Evolutionary conservation across 2,113 vertebrate genomes (phyloP), one percentile per base, ranked within the genome.

Genomic region (Malurus cyaneus): DNA sequence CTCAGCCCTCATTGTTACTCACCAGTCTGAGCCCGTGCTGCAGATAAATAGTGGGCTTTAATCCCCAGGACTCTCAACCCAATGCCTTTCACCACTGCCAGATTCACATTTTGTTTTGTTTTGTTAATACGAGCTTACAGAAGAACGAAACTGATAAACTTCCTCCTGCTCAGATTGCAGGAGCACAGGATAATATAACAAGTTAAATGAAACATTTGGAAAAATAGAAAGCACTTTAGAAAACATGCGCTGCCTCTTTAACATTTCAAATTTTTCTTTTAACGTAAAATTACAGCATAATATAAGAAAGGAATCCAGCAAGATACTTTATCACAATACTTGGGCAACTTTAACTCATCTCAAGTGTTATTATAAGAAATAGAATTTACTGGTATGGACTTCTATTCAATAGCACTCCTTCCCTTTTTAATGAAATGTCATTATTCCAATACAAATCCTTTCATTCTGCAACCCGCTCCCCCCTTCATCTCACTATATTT

Each of bases 381-480:
- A 98, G 97, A 98, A 98, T 98, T 98, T 98, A 98, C 98, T 97
- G 96, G 97, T 97, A 97, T 97, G 98, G 97, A 97, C 97, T 98
- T 98, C 98, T 98, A 98, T 97, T 98, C 98, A 98, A 97, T 98
- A 97, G 96, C 92, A 94, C 93, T 96, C 97, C 96, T 98, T 98
- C 96, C 92, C 77, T 98, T 97, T 98, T 98, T 99, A 98, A 99
- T 99, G 98, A 99, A 99, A 99, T 98, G 98, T 98, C 98, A 98
- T 98, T 98, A 99, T 98, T 98, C 98, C 98, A 98, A 98, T 98
- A 98, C 98, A 98, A 99, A 98, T 98, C 97, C 98, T 98, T 98
- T 99, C 98, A 98, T 98, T 98, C 97, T 96, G 91, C 94, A 97
- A 87, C 96, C 93, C 91, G 89, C 86, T 97, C 96, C 96, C 96